A percentile compares a stretch with the other conserved stretches of the same genome.
These are phyloP conservation scores for Zaprionus ornatus DNA, from an alignment of 1,140 invertebrate species.

Conservation along the genomic window DNA sequence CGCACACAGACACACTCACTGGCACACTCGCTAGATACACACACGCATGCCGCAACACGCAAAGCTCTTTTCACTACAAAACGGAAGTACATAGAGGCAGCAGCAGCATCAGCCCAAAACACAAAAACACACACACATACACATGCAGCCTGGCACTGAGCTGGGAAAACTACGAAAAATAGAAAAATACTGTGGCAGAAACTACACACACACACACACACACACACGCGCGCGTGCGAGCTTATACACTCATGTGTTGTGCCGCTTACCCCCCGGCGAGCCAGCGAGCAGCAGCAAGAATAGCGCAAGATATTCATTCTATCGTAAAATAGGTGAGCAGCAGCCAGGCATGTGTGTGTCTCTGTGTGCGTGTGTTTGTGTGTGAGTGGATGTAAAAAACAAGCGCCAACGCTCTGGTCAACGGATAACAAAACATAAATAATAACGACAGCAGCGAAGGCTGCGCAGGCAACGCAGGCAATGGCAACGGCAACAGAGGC, in stretches of 20 bases:
- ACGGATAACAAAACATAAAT: conserved; percentile 83
- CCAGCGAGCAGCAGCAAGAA: conserved; percentile 34
- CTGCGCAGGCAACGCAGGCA: conserved; percentile 20
- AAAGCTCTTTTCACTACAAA: conserved; percentile 82
- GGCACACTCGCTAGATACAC: conserved; percentile 17
- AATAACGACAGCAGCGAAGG: conserved; percentile 64
- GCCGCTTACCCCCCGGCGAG: not conserved
- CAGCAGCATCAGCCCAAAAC: conserved; percentile 62
- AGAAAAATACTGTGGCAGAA: conserved; percentile 79
- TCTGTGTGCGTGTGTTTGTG: conserved; percentile 35
- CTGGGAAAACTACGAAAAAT: conserved; percentile 62
- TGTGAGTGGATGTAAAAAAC: conserved; percentile 49
- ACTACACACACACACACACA: conserved; percentile 46
- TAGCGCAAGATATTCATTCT: conserved; percentile 77
- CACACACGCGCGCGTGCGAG: not conserved
- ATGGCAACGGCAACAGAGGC: conserved; percentile 26
- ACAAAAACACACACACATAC: conserved; percentile 45
- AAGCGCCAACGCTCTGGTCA: conserved; percentile 77
- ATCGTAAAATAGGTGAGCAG: conserved; percentile 80
- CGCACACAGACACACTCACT: conserved; percentile 22
- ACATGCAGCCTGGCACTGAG: conserved; percentile 36
- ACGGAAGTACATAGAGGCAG: conserved; percentile 77
- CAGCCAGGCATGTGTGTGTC: conserved; percentile 23
- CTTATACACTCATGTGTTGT: conserved; percentile 4
- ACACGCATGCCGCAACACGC: conserved; percentile 71